Evolutionary conservation across 2,888 invertebrate species (phyloP).

Genomic region (Lagria hirta): DNA sequence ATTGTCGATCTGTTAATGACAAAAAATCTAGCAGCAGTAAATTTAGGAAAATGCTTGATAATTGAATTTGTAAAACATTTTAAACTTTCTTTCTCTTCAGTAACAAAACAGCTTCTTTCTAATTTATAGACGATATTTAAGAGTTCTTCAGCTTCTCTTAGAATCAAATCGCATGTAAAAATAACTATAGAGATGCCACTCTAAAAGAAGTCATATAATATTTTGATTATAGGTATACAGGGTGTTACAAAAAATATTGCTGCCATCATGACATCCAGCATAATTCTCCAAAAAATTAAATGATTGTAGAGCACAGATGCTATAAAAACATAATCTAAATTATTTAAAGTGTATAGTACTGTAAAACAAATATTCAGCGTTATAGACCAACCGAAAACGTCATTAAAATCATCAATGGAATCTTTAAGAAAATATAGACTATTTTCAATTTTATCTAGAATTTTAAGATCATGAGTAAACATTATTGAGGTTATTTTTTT

Average conservation of each 20-base stretch:
- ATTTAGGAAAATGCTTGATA: slow-evolving; percentile 2
- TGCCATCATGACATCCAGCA: slow-evolving; percentile 2
- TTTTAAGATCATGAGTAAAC: neutral
- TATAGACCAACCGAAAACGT: slow-evolving; percentile 2
- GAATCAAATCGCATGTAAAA: slow-evolving; percentile 1
- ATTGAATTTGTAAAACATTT: neutral
- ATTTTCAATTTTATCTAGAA: slow-evolving; percentile 5
- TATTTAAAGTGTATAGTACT: slow-evolving; percentile 6
- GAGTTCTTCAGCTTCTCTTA: neutral
- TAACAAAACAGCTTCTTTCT: neutral
- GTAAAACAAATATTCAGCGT: slow-evolving; percentile 4
- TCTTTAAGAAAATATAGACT: neutral
- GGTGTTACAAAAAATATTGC: slow-evolving; percentile 9
- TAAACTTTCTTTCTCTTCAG: neutral
- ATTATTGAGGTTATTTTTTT: too few species aligned
- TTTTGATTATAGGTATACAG: neutral
- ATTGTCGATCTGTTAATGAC: too few species aligned
- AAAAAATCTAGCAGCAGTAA: too few species aligned
- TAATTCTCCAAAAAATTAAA: slow-evolving; percentile 3
- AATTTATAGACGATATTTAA: neutral
- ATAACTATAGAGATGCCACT: slow-evolving; percentile 1
- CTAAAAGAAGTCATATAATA: neutral
- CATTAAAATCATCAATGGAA: slow-evolving; percentile 3
- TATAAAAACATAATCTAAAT: slow-evolving; percentile 9
- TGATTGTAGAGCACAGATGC: neutral